Conservation (phyloP, 2,797 vertebrate genomes). For the Echiichthys vipera region DNA sequence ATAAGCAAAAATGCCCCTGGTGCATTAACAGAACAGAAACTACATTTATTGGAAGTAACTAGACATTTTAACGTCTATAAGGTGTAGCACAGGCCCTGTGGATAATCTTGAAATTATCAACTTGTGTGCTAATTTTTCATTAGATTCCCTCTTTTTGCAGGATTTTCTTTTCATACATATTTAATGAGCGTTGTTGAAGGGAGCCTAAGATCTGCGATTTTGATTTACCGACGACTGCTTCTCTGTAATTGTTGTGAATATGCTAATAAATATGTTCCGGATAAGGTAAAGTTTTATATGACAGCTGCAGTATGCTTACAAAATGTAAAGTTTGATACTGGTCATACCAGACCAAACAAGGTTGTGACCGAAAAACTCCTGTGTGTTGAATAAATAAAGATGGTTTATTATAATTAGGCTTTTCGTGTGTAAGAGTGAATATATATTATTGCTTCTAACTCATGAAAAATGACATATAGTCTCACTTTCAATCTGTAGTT, state of each 20-base stretch:
- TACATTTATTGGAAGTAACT: too few relatives aligned
- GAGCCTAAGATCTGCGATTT: too few relatives aligned
- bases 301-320: neutral
- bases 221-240: neutral
- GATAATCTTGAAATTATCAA: too few relatives aligned
- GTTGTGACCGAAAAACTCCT: neutral
- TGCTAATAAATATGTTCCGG: neutral
- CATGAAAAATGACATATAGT: neutral
- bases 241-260: neutral
- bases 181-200: too few relatives aligned
- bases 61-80: too few relatives aligned
- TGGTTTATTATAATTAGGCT: neutral
- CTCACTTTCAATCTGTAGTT: neutral
- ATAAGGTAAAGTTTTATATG: slow-evolving; percentile 13
- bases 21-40: too few relatives aligned
- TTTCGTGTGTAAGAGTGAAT: neutral
- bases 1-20: too few relatives aligned
- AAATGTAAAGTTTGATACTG: neutral
- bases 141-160: too few relatives aligned
- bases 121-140: too few relatives aligned
- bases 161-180: too few relatives aligned
- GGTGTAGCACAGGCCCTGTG: too few relatives aligned
- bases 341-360: neutral
- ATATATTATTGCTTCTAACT: neutral
- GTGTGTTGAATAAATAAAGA: neutral